phyloP scores from a whole-genome alignment of 1,140 invertebrate genomes.

The Drosophila azteca region DNA sequence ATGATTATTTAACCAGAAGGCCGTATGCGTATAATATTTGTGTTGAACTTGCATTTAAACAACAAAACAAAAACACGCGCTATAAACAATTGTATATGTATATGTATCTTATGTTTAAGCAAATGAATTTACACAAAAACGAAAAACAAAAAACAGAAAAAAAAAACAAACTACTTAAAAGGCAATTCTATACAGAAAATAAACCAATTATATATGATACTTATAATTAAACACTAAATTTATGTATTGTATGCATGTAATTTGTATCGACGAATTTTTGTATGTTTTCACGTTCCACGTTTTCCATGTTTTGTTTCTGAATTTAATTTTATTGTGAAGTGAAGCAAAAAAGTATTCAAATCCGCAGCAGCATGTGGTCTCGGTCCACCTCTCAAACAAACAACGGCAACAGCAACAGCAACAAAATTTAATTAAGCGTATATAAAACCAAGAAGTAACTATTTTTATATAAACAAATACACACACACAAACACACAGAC shows the following conservation, averaged over 20 bases:
- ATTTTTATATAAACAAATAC: constrained; percentile 74
- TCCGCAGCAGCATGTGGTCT: constrained; percentile 40
- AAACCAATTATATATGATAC: constrained; percentile 1
- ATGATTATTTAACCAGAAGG: constrained; percentile 50
- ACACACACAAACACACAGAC: constrained; percentile 3
- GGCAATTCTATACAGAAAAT: constrained; percentile 26
- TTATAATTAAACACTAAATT: background rate
- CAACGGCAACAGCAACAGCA: constrained; percentile 72
- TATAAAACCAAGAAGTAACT: constrained; percentile 64
- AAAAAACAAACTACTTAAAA: constrained; percentile 29
- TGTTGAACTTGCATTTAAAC: constrained; percentile 73
- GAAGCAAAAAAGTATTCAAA: constrained; percentile 62
- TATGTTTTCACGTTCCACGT: constrained; percentile 26
- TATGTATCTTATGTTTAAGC: constrained; percentile 68
- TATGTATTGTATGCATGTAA: constrained; percentile 30
- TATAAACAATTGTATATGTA: constrained; percentile 54
- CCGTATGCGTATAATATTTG: constrained; percentile 67
- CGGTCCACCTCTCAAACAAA: constrained; percentile 26
- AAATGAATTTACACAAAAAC: constrained; percentile 43
- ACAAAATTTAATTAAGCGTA: constrained; percentile 82
- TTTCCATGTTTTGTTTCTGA: constrained; percentile 19
- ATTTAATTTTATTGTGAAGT: constrained; percentile 30
- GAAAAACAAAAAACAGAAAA: constrained; percentile 35
- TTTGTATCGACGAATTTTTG: constrained; percentile 14
- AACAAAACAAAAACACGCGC: constrained; percentile 37